These are phyloP conservation scores for Harpalus rufipes DNA, from an alignment of 2,888 invertebrate species.

Conservation along the genomic window DNA sequence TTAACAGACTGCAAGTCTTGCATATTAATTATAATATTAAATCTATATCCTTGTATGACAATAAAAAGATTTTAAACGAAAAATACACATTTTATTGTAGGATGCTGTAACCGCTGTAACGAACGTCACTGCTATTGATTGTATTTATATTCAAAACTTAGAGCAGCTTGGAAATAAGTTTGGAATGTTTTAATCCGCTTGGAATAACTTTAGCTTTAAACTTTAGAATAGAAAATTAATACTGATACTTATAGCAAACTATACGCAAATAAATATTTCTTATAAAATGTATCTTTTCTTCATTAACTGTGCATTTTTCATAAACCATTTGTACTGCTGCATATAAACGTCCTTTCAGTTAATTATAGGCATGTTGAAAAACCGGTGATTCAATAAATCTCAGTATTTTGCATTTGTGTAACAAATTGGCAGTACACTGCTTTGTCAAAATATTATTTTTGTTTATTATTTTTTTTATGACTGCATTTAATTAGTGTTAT, in stretches of 20 bases:
- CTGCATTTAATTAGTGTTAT: constrained; percentile 22
- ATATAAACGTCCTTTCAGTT: constrained; percentile 49
- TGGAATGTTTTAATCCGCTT: constrained; percentile 37
- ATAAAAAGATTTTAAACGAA: constrained; percentile 52
- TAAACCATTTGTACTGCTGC: background rate
- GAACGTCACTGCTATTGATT: constrained; percentile 64
- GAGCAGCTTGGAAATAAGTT: constrained; percentile 33
- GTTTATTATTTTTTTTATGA: constrained; percentile 10
- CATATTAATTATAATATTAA: constrained; percentile 52
- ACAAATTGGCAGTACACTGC: constrained; percentile 37
- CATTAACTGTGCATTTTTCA: background rate
- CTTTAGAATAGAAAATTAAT: background rate
- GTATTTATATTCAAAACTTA: constrained; percentile 56
- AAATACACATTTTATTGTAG: constrained; percentile 52
- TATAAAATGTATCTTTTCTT: background rate
- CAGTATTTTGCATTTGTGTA: constrained; percentile 16
- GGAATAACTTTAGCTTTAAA: constrained; percentile 10
- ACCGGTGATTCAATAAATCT: constrained; percentile 61
- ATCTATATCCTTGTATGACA: constrained; percentile 43
- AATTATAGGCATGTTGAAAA: constrained; percentile 60
- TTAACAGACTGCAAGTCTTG: constrained; percentile 46
- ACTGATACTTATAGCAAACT: constrained; percentile 1
- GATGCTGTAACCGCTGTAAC: constrained; percentile 63
- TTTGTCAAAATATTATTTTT: constrained; percentile 31
- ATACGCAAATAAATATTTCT: background rate